phyloP scores from a whole-genome alignment of 2,113 vertebrate species.

The Pituophis catenifer region DNA sequence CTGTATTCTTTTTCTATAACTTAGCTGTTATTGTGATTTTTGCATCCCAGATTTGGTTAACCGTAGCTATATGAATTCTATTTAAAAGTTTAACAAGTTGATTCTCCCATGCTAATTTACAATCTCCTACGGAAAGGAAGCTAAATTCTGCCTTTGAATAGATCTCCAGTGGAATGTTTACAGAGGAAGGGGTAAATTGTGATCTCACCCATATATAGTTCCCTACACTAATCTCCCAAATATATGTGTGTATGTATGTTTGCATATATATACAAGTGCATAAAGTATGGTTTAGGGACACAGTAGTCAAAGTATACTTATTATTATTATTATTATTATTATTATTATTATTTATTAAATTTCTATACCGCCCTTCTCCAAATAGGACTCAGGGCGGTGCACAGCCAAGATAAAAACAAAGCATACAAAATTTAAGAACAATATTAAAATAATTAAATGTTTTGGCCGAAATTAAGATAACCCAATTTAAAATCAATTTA shows the following conservation, averaged over 20 bases:
- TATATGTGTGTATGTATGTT: not conserved
- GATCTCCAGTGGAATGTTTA: not conserved
- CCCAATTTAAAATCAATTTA: too few relatives aligned
- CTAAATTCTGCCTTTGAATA: not conserved
- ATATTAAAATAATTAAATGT: too few relatives aligned
- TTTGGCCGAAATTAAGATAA: too few relatives aligned
- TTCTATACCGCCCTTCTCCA: too few relatives aligned
- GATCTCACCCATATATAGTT: not conserved
- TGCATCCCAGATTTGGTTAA: not conserved
- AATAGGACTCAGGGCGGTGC: too few relatives aligned
- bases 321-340: too few relatives aligned
- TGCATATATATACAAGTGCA: not conserved
- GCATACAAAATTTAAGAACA: too few relatives aligned
- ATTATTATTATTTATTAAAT: too few relatives aligned
- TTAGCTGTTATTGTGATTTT: not conserved
- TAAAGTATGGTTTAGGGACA: not conserved
- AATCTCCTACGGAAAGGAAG: not conserved
- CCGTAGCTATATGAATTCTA: not conserved
- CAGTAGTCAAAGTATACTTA: not conserved
- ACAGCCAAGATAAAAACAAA: too few relatives aligned
- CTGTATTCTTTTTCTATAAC: not conserved
- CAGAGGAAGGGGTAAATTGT: not conserved
- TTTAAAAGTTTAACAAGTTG: not conserved
- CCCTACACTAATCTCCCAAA: not conserved
- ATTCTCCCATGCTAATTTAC: not conserved